Evolutionary conservation across 2,888 invertebrate species (phyloP), one percentile per base, ranked within the genome.

Genomic region (Lithophane socia): DNA sequence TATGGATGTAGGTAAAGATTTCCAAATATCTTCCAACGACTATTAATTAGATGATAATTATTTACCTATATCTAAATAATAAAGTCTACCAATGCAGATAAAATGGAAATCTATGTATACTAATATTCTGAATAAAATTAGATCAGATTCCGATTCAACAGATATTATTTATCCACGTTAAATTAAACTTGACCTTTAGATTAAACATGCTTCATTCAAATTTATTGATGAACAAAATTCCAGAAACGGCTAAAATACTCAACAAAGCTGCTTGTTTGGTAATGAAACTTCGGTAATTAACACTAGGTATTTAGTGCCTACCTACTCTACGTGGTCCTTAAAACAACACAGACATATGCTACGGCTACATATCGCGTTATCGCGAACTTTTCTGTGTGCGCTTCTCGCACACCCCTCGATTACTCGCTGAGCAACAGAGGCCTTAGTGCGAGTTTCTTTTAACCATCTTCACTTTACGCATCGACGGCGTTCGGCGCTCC

Each of bases 271-370:
- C 66, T 64, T 56, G 58, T 76, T 73, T 66, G 60, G 70, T 80
- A 65, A 71, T 69, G 10, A 77, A 79, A 79, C 52, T 64, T 70
- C 61, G 69, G 49, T 79, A 87, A 86, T 85, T 80, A 77, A 42
- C 52, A n/a, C 5, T 37, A 37, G 37, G n/a, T 49, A 73, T 61
- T 80, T 77, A 80, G 72, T 66, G 68, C n/a, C 3, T 52, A 8
- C 52, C 52, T 18, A 18, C 49, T 49, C 52, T 52, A 52, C 10
- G 37, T 29, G 16, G 63, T 37, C 37, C 54, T 21, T 60, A 9
- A 13, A 76, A 70, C 29, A 61, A 9, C 52, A 52, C 52, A 29
- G 29, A 29, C 29, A 29, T 29, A 18, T n/a, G n/a, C n/a, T n/a
- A n/a, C n/a, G n/a, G n/a, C n/a, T n/a, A n/a, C n/a, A n/a, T n/a